Evolutionary conservation across 2,113 vertebrate genomes (phyloP).

Genomic region (Elephas maximus): DNA sequence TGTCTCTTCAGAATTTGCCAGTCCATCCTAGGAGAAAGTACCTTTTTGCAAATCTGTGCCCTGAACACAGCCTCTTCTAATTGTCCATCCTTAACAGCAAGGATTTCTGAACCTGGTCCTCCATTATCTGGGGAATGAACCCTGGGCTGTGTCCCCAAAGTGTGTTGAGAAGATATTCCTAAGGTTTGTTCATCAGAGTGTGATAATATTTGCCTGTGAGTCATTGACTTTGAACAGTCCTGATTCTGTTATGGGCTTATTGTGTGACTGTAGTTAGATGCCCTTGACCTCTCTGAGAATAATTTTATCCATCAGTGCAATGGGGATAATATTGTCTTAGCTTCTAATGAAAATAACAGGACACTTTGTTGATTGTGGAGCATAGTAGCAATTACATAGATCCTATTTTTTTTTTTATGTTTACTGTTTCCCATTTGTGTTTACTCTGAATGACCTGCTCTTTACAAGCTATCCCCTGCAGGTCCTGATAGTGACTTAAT

Average conservation of each 20-base stretch:
- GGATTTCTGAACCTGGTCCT: slow-evolving; percentile 45
- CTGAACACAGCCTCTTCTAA: slow-evolving; percentile 33
- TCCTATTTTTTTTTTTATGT: neutral
- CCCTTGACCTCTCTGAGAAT: slow-evolving; percentile 38
- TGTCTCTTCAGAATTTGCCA: slow-evolving; percentile 54
- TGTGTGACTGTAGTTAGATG: neutral
- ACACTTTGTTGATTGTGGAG: slow-evolving; percentile 31
- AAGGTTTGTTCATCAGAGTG: slow-evolving; percentile 48
- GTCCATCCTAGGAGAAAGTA: slow-evolving; percentile 30
- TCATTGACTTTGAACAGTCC: slow-evolving; percentile 40
- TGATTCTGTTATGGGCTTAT: slow-evolving; percentile 25
- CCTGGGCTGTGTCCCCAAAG: neutral
- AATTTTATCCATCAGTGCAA: slow-evolving; percentile 18
- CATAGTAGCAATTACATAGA: slow-evolving; percentile 12
- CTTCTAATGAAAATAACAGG: slow-evolving; percentile 17
- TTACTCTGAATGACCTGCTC: slow-evolving; percentile 48
- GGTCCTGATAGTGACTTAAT: slow-evolving; percentile 48
- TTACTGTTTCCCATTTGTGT: slow-evolving; percentile 49
- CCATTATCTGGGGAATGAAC: slow-evolving; percentile 13
- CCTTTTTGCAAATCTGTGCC: slow-evolving; percentile 51
- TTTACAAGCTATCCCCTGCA: slow-evolving; percentile 52
- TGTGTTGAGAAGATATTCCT: slow-evolving; percentile 47
- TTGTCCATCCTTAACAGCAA: slow-evolving; percentile 28
- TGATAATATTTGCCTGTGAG: slow-evolving; percentile 52
- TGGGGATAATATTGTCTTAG: slow-evolving; percentile 18